Evolutionary conservation across 30 jellyfish, hydroid and myxozoan species (phyloP), one percentile per base, ranked within the genome.

Genomic region (Haliclystus octoradiatus): DNA sequence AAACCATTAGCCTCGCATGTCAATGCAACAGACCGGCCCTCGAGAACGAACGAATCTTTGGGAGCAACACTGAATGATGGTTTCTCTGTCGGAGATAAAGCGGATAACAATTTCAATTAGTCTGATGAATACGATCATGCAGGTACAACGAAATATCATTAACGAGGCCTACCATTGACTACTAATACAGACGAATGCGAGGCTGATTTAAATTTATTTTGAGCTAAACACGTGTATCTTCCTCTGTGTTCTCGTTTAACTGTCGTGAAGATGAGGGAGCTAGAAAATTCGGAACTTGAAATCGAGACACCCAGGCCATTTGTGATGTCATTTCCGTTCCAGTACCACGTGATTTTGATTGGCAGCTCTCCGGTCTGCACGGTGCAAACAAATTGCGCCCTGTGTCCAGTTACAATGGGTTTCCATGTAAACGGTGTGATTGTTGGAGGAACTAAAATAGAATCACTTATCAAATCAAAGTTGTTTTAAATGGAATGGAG

Each of bases 201-300:
- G n/a, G 88, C 76, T 31, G 80, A 72, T 12, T 93, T 94, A 50
- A 89, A 93, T 32, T 61, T 62, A 53, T 88, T 88, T 35, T 80
- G 85, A 26, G 90, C 94, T 25, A 68, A 57, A 78, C 97, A 88
- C 24, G 97, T 88, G 71, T 88, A 88, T 69, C 94, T 74, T 31
- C 97, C 97, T 62, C 94, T 62, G 62, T 88, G 93, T 33, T 28
- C 63, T 2, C 82, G 79, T 31, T 68, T 73, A 23, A 88, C 93
- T 65, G 68, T 75, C 9, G 77, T 22, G 65, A 88, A 74, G 19
- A 69, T 68, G 71, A 79, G 50, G 46, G 86, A 64, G 50, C 88
- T 79, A 2, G 62, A 69, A 49, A 77, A 77, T 27, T 31, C 76
- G 28, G 19, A 35, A 23, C 67, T 80, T 28, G 63, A 73, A 2